Evolutionary conservation across 2,113 vertebrate species (phyloP).

Genomic region (Corythornis madagascariensis): DNA sequence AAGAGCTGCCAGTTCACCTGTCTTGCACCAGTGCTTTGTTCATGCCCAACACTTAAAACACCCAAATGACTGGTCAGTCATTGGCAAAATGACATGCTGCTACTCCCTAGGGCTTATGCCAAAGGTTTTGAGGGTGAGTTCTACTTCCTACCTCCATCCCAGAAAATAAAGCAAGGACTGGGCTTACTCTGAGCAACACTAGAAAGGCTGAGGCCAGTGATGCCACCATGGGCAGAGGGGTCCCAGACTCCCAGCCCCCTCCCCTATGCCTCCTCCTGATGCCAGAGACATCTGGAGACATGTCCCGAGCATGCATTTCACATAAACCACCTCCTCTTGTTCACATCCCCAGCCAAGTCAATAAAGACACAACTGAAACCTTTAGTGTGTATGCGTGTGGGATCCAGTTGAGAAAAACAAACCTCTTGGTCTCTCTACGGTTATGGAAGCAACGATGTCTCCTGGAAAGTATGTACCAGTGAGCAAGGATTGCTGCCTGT

Average conservation of each 20-base stretch:
- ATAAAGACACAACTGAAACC: not conserved
- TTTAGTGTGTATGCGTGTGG: not conserved
- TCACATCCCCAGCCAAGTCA: slow-evolving; percentile 15
- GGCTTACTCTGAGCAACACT: not conserved
- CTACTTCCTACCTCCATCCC: not conserved
- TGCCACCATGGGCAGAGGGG: not conserved
- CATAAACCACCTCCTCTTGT: not conserved
- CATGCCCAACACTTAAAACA: not conserved
- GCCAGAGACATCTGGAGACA: not conserved
- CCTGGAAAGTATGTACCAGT: slow-evolving; percentile 68
- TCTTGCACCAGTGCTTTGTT: not conserved
- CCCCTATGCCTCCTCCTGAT: not conserved
- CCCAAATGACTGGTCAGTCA: not conserved
- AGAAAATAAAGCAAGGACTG: not conserved
- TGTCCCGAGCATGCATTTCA: not conserved
- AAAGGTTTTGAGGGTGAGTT: not conserved
- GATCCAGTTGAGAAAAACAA: slow-evolving; percentile 57
- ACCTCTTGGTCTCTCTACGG: not conserved
- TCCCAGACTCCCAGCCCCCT: not conserved
- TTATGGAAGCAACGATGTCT: slow-evolving; percentile 67
- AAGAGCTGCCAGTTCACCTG: not conserved
- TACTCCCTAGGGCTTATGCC: not conserved
- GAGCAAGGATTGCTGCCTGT: slow-evolving; percentile 37
- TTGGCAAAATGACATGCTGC: not conserved
- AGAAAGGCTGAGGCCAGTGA: not conserved